Conservation (phyloP, 2,888 invertebrate species). For the Ectobius pallidus region DNA sequence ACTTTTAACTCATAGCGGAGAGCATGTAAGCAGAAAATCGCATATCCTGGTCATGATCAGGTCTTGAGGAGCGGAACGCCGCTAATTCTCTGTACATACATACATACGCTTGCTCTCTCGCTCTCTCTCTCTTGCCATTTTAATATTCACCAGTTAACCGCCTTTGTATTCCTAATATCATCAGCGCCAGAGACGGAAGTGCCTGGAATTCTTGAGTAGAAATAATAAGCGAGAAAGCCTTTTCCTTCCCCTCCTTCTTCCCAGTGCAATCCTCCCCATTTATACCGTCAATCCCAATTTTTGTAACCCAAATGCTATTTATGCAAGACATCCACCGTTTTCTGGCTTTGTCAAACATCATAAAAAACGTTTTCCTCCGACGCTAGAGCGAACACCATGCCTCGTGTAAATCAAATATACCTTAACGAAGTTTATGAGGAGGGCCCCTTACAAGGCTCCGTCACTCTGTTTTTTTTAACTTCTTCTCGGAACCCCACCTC, state of each 20-base stretch:
- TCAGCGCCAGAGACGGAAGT: slow-evolving; percentile 32
- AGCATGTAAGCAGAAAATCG: no score
- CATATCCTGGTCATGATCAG: no score
- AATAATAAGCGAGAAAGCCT: slow-evolving; percentile 41
- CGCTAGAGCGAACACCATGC: background rate
- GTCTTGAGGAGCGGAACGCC: no score
- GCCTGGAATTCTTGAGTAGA: slow-evolving; percentile 36
- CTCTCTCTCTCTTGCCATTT: slow-evolving; percentile 41
- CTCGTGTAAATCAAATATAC: slow-evolving; percentile 42
- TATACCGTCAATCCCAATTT: slow-evolving; percentile 38
- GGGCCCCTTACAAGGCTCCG: slow-evolving; percentile 20
- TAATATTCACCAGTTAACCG: slow-evolving; percentile 39
- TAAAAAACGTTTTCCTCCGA: slow-evolving; percentile 31
- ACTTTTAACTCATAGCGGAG: no score
- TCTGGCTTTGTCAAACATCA: slow-evolving; percentile 41
- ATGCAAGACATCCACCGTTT: slow-evolving; percentile 41
- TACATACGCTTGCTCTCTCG: slow-evolving; percentile 20
- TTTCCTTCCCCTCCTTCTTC: slow-evolving; percentile 28
- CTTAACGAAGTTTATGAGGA: slow-evolving; percentile 43
- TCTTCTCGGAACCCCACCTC: slow-evolving; percentile 16
- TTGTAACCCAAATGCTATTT: slow-evolving; percentile 40
- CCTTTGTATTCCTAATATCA: slow-evolving; percentile 41
- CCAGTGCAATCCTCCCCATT: slow-evolving; percentile 22
- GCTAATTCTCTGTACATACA: slow-evolving; percentile 27
- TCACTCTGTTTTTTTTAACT: slow-evolving; percentile 37